phyloP scores from a whole-genome alignment of 2,797 vertebrate species.

The Acestrorhynchus altus region DNA sequence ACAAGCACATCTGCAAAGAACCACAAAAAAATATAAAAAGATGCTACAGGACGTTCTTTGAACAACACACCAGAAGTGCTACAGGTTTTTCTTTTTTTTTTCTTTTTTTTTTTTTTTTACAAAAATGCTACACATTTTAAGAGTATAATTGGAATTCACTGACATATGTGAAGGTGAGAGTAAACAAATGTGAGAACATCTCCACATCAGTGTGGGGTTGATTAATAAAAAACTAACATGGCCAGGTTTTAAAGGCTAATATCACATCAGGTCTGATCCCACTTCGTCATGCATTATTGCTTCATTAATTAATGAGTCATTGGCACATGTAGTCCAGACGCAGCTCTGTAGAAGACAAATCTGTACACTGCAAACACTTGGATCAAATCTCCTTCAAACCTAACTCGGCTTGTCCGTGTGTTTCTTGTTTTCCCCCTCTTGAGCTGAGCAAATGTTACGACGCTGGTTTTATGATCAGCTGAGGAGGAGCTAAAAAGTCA shows the following conservation, averaged over 20 bases:
- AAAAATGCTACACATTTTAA: too few relatives aligned
- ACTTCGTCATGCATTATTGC: background rate
- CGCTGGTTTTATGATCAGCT: constrained; percentile 47
- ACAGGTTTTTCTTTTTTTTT: too few relatives aligned
- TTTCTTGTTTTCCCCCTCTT: background rate
- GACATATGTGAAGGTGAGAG: background rate
- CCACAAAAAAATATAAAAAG: too few relatives aligned
- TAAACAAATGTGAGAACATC: constrained; percentile 18
- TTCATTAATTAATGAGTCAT: too few relatives aligned
- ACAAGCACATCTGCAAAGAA: too few relatives aligned
- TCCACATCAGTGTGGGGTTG: constrained; percentile 14
- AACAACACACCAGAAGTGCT: too few relatives aligned
- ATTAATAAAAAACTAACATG: background rate
- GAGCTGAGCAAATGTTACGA: constrained; percentile 34
- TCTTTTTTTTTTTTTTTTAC: too few relatives aligned
- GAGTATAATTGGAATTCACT: background rate
- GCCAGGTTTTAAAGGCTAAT: constrained; percentile 4
- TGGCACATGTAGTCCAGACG: too few relatives aligned
- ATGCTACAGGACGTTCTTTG: too few relatives aligned
- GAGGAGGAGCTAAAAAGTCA: constrained; percentile 42
- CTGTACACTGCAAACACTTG: background rate
- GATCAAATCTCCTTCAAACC: background rate
- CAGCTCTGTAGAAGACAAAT: too few relatives aligned
- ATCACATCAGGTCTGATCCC: background rate
- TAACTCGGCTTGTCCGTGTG: background rate